Conservation (phyloP, 2,113 vertebrate genomes). For the Platichthys flesus region DNA sequence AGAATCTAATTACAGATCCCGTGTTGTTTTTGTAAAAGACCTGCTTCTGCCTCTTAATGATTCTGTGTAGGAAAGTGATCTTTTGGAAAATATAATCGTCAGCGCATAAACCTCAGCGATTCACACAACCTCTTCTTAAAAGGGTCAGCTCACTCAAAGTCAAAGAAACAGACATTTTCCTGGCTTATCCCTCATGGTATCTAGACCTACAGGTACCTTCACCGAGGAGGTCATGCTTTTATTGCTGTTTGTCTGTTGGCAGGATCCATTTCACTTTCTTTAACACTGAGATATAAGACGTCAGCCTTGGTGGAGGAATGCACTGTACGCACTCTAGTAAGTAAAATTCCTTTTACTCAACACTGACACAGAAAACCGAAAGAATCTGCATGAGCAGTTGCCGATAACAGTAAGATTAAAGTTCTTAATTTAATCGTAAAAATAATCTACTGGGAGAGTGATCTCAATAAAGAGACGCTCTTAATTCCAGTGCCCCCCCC, state of each 20-base stretch:
- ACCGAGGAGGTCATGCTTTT: no score
- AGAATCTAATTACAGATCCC: not conserved
- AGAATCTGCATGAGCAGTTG: not conserved
- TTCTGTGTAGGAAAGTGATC: not conserved
- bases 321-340: no score
- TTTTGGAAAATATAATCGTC: not conserved
- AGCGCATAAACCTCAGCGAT: no score
- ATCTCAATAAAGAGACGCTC: conserved; percentile 7
- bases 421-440: no score
- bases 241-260: no score
- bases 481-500: conserved; percentile 8
- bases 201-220: not conserved
- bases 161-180: not conserved
- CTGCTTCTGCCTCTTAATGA: not conserved
- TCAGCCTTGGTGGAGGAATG: no score
- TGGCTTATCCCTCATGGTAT: not conserved
- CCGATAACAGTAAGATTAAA: not conserved
- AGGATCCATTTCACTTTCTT: no score
- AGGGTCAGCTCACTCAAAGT: conserved; percentile 15
- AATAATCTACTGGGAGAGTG: no score
- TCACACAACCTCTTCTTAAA: conserved; percentile 20
- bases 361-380: not conserved
- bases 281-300: no score
- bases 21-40: not conserved
- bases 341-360: not conserved